Evolutionary conservation across 2,797 vertebrate species (phyloP).

Genomic region (Neoniphon sammara): DNA sequence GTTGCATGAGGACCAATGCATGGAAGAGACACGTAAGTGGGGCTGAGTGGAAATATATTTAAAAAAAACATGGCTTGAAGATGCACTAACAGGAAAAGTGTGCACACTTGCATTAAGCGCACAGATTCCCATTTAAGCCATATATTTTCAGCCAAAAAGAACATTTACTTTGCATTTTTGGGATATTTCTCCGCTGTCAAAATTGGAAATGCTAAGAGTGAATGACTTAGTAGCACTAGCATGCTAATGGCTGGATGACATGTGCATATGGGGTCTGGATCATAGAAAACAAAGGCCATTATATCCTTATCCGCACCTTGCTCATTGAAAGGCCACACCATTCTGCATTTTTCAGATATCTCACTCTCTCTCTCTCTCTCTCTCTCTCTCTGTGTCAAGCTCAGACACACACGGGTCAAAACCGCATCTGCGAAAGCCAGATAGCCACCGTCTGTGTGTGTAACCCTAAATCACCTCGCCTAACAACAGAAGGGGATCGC

Average conservation of each 20-base stretch:
- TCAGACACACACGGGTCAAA: constrained; percentile 29
- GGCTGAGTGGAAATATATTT: not conserved
- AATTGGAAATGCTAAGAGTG: too few species aligned
- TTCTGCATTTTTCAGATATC: constrained; percentile 48
- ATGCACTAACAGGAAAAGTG: constrained; percentile 6
- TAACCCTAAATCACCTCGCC: constrained; percentile 37
- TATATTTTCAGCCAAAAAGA: too few species aligned
- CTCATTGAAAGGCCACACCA: constrained; percentile 16
- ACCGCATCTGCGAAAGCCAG: constrained; percentile 26
- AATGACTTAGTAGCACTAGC: not conserved
- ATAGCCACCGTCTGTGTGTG: constrained; percentile 1
- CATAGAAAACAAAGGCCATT: constrained; percentile 3
- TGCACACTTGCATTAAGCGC: not conserved
- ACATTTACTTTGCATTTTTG: too few species aligned
- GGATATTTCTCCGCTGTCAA: too few species aligned
- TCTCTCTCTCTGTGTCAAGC: constrained; percentile 11
- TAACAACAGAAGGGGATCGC: constrained; percentile 16
- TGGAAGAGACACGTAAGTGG: not conserved
- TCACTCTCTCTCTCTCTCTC: constrained; percentile 1
- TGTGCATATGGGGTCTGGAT: constrained; percentile 22
- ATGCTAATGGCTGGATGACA: too few species aligned
- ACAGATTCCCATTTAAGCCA: constrained; percentile 3
- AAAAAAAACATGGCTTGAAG: constrained; percentile 2
- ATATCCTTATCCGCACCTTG: constrained; percentile 39
- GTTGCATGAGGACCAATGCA: constrained; percentile 28